Base-by-base conservation (phyloP, 2,888 invertebrate species). In the Dicyrtomina minuta region DNA sequence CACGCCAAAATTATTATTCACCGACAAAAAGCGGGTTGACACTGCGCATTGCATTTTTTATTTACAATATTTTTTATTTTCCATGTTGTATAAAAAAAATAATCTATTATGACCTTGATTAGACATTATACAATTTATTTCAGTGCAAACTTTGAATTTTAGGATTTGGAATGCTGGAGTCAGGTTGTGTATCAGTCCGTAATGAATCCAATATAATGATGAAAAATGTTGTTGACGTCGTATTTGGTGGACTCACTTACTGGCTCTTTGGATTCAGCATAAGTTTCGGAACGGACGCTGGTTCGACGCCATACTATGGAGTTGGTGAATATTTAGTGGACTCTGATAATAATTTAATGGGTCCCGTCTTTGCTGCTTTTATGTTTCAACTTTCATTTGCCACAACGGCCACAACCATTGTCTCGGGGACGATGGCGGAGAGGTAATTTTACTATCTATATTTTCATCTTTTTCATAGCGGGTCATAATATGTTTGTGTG, bases 121-220 rank as follows among this genome's bases (percentile, higher is more conserved):
- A n/a, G n/a, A n/a, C n/a, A n/a, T n/a, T n/a, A n/a, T n/a, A n/a
- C n/a, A n/a, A n/a, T n/a, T n/a, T n/a, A n/a, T n/a, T n/a, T n/a
- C n/a, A n/a, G n/a, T n/a, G n/a, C n/a, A n/a, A n/a, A n/a, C n/a
- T 13, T 13, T 4, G 22, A 20, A 33, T 60, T 60, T 24, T 33
- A 82, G 83, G 83, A 2, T 84, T 83, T 74, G 83, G 82, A 8
- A 79, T 84, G 70, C 75, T 84, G 61, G 84, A 84, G 75, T 81
- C 82, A 12, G 84, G 83, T 1, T 81, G 79, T 49, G 83, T 84
- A 0, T 76, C 78, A 3, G 71, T 78, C 1, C 79, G 82, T 74
- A 84, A 83, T 74, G 83, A 83, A 74, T 82, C 83, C 3, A 83
- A 83, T 76, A 83, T 85, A 46, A 84, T 84, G 83, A 81, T 84